These are phyloP conservation scores for Gryon sp. DNA, from an alignment of 1,140 invertebrate genomes.

Conservation along the genomic window DNA sequence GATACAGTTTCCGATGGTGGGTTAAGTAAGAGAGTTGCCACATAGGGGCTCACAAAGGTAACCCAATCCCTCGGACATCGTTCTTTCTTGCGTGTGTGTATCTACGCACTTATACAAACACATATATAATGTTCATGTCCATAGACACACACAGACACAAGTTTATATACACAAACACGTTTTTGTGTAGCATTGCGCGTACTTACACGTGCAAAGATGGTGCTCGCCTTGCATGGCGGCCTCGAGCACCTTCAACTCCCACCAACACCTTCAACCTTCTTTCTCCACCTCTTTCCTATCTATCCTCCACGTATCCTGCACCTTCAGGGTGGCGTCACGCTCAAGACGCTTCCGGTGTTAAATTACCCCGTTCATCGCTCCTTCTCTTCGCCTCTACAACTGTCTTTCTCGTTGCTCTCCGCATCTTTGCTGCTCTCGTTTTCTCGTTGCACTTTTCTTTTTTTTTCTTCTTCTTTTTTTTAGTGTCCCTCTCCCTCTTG, in stretches of 20 bases:
- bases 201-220: constrained; percentile 63
- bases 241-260: constrained; percentile 71
- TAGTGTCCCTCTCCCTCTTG: no score
- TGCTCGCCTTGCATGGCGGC: constrained; percentile 73
- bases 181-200: constrained; percentile 27
- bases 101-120: background rate
- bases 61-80: constrained; percentile 65
- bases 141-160: constrained; percentile 6
- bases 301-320: constrained; percentile 76
- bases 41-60: constrained; percentile 67
- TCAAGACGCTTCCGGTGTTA: constrained; percentile 80
- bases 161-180: constrained; percentile 32
- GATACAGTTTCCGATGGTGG: constrained; percentile 64
- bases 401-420: constrained; percentile 10
- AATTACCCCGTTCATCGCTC: constrained; percentile 73
- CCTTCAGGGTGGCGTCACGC: constrained; percentile 80
- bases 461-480: constrained; percentile 38
- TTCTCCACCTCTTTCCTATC: constrained; percentile 69
- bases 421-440: constrained; percentile 44
- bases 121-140: no score
- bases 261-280: constrained; percentile 67
- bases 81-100: constrained; percentile 24
- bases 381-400: constrained; percentile 24
- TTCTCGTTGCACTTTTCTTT: constrained; percentile 33
- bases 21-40: constrained; percentile 65